A percentile compares a stretch with the other conserved stretches of the same genome.
Conservation (phyloP, 2,888 invertebrate genomes). For the Ecliptopera silaceata region DNA sequence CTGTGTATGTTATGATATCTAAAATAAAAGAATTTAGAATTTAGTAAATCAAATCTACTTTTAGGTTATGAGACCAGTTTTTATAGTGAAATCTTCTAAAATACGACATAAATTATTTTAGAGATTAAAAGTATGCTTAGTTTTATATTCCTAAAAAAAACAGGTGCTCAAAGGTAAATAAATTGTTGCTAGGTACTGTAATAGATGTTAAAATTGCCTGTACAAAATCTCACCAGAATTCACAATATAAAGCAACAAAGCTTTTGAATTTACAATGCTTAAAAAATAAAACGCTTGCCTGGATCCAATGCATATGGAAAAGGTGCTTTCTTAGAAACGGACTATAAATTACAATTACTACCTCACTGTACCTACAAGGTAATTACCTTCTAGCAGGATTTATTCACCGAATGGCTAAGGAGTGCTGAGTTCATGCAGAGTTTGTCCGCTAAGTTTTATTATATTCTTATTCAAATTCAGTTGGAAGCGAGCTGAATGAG, state of each 20-base stretch:
- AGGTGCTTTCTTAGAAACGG: slow-evolving; percentile 47
- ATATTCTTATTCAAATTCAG: slow-evolving; percentile 14
- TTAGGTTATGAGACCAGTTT: no score
- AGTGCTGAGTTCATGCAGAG: slow-evolving; percentile 32
- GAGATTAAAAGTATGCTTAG: no score
- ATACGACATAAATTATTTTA: no score
- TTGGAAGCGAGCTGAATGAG: slow-evolving; percentile 12
- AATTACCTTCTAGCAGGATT: slow-evolving; percentile 46
- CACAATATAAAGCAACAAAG: not conserved
- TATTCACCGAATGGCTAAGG: slow-evolving; percentile 40
- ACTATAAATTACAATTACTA: slow-evolving; percentile 56
- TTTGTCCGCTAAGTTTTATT: slow-evolving; percentile 25
- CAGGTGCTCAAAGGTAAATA: no score
- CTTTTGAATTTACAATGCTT: not conserved
- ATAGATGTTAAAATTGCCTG: no score
- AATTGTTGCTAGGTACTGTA: no score
- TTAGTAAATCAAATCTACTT: no score
- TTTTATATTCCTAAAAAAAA: no score
- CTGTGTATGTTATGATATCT: no score
- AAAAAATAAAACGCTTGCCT: slow-evolving; percentile 30
- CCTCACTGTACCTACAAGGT: slow-evolving; percentile 41
- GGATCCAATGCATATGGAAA: slow-evolving; percentile 48
- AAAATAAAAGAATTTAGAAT: no score
- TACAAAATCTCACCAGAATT: not conserved
- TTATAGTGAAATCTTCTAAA: no score